These are phyloP conservation scores for Podabrus alpinus DNA, from an alignment of 2,888 invertebrate genomes.

Conservation along the genomic window DNA sequence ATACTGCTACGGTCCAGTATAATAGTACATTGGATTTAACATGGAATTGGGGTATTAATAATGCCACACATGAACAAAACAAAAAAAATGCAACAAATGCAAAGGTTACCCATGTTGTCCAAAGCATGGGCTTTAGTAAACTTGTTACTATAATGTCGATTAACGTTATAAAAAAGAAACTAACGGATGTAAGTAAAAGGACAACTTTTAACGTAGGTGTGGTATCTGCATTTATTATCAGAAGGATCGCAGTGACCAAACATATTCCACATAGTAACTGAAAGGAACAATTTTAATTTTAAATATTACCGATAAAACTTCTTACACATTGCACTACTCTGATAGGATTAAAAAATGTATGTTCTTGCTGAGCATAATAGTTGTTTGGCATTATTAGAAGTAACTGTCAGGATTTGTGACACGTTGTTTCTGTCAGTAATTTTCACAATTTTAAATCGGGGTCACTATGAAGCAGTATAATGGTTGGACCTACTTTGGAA, in stretches of 20 bases:
- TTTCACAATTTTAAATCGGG: not conserved
- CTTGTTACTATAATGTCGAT: slow-evolving; percentile 27
- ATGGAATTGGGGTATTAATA: slow-evolving; percentile 10
- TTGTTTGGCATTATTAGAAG: slow-evolving; percentile 3
- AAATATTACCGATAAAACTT: not conserved
- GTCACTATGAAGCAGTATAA: not conserved
- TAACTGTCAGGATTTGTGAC: not conserved
- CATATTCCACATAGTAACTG: slow-evolving; percentile 33
- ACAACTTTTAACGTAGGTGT: too few relatives aligned
- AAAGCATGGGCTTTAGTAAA: slow-evolving; percentile 25
- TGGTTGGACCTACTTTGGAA: not conserved
- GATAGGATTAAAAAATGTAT: slow-evolving; percentile 17
- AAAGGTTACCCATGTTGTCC: slow-evolving; percentile 36
- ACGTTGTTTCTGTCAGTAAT: not conserved
- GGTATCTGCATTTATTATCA: slow-evolving; percentile 6
- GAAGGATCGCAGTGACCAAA: slow-evolving; percentile 13
- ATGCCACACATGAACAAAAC: slow-evolving; percentile 28
- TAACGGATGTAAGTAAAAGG: not conserved
- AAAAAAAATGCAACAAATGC: slow-evolving; percentile 25
- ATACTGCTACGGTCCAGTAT: slow-evolving; percentile 1
- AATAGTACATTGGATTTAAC: not conserved
- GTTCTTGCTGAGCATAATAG: not conserved
- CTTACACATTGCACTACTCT: slow-evolving; percentile 32
- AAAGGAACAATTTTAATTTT: slow-evolving; percentile 9
- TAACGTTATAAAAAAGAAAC: slow-evolving; percentile 24